These are phyloP conservation scores for Dromococcyx pavoninus DNA, from an alignment of 2,797 vertebrate genomes.

Conservation along the genomic window DNA sequence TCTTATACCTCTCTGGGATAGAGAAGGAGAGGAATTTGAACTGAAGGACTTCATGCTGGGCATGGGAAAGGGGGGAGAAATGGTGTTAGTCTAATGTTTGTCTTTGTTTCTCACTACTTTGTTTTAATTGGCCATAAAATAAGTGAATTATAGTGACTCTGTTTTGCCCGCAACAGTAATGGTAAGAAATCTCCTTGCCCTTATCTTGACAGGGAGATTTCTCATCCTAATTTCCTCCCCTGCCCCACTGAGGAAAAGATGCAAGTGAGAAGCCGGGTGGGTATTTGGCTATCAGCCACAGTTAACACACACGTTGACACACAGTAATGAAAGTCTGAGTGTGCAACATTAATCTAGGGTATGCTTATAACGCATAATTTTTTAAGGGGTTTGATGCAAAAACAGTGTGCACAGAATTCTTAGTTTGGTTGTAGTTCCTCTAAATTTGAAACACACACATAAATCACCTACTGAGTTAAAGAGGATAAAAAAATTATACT, in stretches of 20 bases:
- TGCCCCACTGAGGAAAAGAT: background rate
- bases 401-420: background rate
- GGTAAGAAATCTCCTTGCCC: background rate
- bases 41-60: no score
- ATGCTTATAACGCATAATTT: background rate
- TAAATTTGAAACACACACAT: background rate
- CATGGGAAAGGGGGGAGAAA: no score
- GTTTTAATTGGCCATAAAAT: no score
- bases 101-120: no score
- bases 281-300: background rate
- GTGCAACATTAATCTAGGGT: background rate
- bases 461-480: background rate
- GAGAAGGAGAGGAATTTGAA: no score
- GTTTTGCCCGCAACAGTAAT: no score
- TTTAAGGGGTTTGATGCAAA: background rate
- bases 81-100: no score
- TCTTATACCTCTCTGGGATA: rapidly evolving
- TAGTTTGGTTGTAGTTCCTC: background rate
- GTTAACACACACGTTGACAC: background rate
- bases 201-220: background rate
- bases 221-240: background rate
- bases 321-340: background rate
- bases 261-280: background rate
- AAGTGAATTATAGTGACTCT: no score
- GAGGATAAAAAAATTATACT: background rate